Evolutionary conservation across 1,140 invertebrate genomes (phyloP).

Genomic region (Drosophila ananassae): DNA sequence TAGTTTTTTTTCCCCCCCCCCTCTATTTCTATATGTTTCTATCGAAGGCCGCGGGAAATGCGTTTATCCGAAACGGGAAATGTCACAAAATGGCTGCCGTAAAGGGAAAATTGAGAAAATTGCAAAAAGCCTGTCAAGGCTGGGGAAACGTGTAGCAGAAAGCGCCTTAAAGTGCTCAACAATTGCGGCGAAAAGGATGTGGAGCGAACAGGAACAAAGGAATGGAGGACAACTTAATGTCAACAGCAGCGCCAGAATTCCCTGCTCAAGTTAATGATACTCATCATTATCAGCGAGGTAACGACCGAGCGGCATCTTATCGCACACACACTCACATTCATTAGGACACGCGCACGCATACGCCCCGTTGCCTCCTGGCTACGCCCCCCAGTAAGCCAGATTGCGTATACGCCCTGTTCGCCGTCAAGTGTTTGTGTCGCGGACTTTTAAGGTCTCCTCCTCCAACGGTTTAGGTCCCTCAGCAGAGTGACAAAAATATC

Average conservation of each 20-base stretch:
- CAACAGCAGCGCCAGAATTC: slow-evolving; percentile 41
- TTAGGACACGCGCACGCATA: slow-evolving; percentile 69
- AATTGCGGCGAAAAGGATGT: not conserved
- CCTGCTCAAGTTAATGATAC: slow-evolving; percentile 70
- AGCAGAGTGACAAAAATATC: slow-evolving; percentile 74
- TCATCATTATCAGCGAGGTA: slow-evolving; percentile 65
- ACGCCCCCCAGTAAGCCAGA: slow-evolving; percentile 20
- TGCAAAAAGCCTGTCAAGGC: slow-evolving; percentile 55
- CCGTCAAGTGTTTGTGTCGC: slow-evolving; percentile 64
- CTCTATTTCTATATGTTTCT: slow-evolving; percentile 10
- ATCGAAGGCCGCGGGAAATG: slow-evolving; percentile 67
- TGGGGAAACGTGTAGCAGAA: slow-evolving; percentile 27
- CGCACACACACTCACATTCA: slow-evolving; percentile 55
- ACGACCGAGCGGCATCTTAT: slow-evolving; percentile 49
- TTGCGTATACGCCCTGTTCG: slow-evolving; percentile 66
- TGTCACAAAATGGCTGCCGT: slow-evolving; percentile 57
- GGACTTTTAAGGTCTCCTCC: slow-evolving; percentile 17
- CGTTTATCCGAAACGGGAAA: slow-evolving; percentile 77
- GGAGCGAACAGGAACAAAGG: slow-evolving; percentile 28
- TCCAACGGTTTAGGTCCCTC: slow-evolving; percentile 2
- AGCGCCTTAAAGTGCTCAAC: slow-evolving; percentile 68
- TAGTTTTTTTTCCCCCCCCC: slow-evolving; percentile 12
- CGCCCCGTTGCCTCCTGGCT: slow-evolving; percentile 20
- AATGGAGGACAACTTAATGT: slow-evolving; percentile 55
- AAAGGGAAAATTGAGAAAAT: slow-evolving; percentile 35